Base-by-base conservation (phyloP, 2,113 vertebrate species). In the Casuarius casuarius region DNA sequence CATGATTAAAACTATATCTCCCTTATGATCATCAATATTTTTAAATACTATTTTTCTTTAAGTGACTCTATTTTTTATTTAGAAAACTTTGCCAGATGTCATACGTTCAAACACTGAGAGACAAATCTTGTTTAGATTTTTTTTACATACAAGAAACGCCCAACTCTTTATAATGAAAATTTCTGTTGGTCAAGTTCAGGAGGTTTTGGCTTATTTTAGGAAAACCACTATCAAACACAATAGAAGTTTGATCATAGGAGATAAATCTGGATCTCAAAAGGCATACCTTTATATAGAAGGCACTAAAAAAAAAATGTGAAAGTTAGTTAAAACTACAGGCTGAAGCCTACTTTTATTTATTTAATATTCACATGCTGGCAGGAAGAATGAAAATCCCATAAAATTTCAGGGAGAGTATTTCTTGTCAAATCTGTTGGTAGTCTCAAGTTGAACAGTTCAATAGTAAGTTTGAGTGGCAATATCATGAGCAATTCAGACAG, bases 381-480 rank as follows among this genome's bases (percentile, higher is more conserved):
- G 22, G 58, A 90, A 59, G 68, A 90, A 85, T 48, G 31, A 92
- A 81, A 35, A 61, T 70, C 44, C 72, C 70, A 76, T 90, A 93
- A 87, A 76, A 91, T 92, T 82, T 92, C 61, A 0, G 0, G 22
- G 29, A 84, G 8, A 58, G 20, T 40, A 66, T 91, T 96, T 89
- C 65, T 33, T 35, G 3, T 75, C 82, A 84, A 81, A 59, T 78
- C 20, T 75, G 4, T 66, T 91, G 80, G 28, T 68, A 92, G 56
- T 61, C 44, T 95, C 38, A 81, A 87, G 76, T 67, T 72, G 51
- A 93, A 84, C 19, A 44, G 44, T 91, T 87, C 61, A 92, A 40
- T 78, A 92, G 92, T 21, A 77, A 77, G 33, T 74, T 87, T 95
- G 83, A 89, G 56, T 84, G 66, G 58, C 65, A 95, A 68, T 72